Evolutionary conservation across 2,888 invertebrate species (phyloP), one percentile per base, ranked within the genome.

Genomic region (Muscina levida): DNA sequence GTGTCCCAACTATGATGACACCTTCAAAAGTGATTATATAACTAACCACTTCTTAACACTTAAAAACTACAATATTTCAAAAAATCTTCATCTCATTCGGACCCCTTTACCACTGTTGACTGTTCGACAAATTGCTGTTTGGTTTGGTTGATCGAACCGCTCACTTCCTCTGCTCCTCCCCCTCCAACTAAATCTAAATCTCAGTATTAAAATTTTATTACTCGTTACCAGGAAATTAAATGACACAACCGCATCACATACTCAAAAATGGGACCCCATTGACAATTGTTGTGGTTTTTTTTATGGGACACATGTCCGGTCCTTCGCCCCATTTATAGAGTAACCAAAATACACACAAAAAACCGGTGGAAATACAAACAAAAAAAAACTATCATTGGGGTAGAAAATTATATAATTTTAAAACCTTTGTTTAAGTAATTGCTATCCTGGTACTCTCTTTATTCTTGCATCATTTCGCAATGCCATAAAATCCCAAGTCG

Each of bases 141-240:
- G 31, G 8, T 31, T 3, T 31, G 31, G 31, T 5, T 31, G 3
- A 8, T 31, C 4, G 31, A 31, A 3, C 31, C 4, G 31, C 31
- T 3, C 31, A 31, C 31, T 5, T 31, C 31, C 31, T 8, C 31
- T 5, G 19, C 1, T 13, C 56, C n/a, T 56, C 26, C 26, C 11
- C 56, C 15, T 13, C 24, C 22, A 31, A 31, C 31, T 5, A 67
- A 68, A 42, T 39, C 24, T 1, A 71, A 71, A 76, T 71, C 56
- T 62, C 65, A 31, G 70, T 46, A 71, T 76, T 71, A 76, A 65
- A 65, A 76, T 76, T 65, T 76, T 75, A 75, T 65, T 53, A 56
- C 15, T 57, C 44, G 42, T 42, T 62, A 31, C 62, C 10, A 62
- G 22, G 62, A 13, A 42, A 62, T 22, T 19, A 57, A 17, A 37